These are phyloP conservation scores for Eulithis testata DNA, from an alignment of 2,888 invertebrate genomes.

Conservation along the genomic window DNA sequence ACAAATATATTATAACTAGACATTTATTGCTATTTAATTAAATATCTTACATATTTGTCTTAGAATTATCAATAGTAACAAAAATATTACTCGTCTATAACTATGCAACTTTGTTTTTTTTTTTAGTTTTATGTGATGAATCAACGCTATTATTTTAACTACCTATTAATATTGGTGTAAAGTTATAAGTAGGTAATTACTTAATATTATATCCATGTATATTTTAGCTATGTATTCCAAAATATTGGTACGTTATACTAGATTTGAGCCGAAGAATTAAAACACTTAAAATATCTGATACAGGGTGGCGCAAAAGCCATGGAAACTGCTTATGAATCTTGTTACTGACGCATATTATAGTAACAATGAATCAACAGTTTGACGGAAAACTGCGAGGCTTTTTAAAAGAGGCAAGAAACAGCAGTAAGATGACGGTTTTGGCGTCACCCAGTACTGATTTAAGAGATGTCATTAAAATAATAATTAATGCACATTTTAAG, in stretches of 20 bases:
- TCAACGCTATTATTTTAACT: constrained; percentile 29
- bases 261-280: constrained; percentile 25
- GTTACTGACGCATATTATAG: too few relatives aligned
- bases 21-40: constrained; percentile 76
- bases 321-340: too few relatives aligned
- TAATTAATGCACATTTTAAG: not conserved
- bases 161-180: constrained; percentile 28
- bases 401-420: too few relatives aligned
- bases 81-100: constrained; percentile 77
- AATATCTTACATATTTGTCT: constrained; percentile 73
- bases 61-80: constrained; percentile 74
- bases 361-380: too few relatives aligned
- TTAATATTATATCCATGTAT: constrained; percentile 22
- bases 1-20: constrained; percentile 58
- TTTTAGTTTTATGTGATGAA: constrained; percentile 36
- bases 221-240: constrained; percentile 34
- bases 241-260: constrained; percentile 26
- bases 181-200: constrained; percentile 18
- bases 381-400: too few relatives aligned
- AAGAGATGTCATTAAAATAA: not conserved
- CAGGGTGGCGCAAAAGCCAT: not conserved
- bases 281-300: constrained; percentile 16
- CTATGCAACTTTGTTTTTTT: constrained; percentile 37
- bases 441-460: not conserved
- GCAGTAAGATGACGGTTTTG: not conserved